phyloP scores from a whole-genome alignment of 2,797 vertebrate species.

The Ara ararauna region DNA sequence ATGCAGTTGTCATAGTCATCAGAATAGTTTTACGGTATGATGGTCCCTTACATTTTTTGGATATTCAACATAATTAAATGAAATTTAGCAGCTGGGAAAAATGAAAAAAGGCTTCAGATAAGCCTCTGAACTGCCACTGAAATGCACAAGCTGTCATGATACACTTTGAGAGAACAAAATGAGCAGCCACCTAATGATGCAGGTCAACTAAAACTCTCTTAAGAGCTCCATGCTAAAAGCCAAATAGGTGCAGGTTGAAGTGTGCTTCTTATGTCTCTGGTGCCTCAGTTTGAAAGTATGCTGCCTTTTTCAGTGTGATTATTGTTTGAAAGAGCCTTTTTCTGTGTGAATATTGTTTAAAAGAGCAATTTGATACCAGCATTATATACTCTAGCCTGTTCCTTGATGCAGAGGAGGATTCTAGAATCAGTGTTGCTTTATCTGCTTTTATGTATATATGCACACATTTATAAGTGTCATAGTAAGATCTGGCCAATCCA shows the following conservation, averaged over 20 bases:
- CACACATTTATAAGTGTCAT: background rate
- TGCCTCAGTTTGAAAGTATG: background rate
- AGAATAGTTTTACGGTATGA: background rate
- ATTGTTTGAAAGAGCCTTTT: constrained; percentile 3
- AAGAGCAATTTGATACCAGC: background rate
- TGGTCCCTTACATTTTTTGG: background rate
- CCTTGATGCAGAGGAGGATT: background rate
- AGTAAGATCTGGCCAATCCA: background rate
- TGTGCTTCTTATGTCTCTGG: background rate
- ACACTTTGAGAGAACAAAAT: background rate
- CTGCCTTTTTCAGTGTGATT: background rate
- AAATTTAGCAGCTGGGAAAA: background rate
- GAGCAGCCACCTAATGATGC: background rate
- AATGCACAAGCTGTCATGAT: background rate
- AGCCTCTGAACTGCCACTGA: background rate
- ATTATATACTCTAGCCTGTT: background rate
- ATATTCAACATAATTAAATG: background rate
- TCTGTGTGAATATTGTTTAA: background rate
- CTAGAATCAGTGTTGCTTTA: background rate
- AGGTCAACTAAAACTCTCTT: background rate
- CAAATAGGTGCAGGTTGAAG: background rate
- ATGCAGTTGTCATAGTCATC: background rate
- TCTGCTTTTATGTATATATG: background rate
- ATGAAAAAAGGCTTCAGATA: background rate
- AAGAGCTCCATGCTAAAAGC: background rate